Base-by-base conservation (phyloP, 2,888 invertebrate genomes). In the Microctonus brassicae region DNA sequence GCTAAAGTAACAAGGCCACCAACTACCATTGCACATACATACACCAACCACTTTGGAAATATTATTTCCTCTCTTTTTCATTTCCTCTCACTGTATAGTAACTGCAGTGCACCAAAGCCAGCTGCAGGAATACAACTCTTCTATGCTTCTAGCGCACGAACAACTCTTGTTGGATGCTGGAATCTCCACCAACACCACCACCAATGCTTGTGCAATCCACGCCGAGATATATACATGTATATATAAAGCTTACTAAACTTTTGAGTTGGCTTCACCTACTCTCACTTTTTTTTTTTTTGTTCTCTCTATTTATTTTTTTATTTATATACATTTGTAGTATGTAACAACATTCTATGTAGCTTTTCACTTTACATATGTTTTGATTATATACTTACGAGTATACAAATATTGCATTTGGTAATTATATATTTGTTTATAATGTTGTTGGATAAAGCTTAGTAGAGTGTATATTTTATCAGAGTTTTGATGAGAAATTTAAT, bases 41-140 rank as follows among this genome's bases (percentile, higher is more conserved):
- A 34, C 64, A 33, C 33, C 9, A 64, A 72, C 69, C 73, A 71
- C 77, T 75, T 69, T 72, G 76, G 71, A 75, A 76, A 77, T 76
- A 73, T 74, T 71, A 73, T 29, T 58, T 20, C 6, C 4, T n/a
- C 47, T 47, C 47, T 47, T 1, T 36, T 10, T 36, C 36, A 9
- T 1, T 36, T 10, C 10, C 10, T 47, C 17, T 1, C 17, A 17
- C 47, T 47, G 1, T 47, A 7, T 47, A 29, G 42, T 70, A 74
- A 76, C 77, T 77, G 77, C 77, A 77, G 72, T 77, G 77, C 77
- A 77, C 71, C 72, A 77, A 75, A 75, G 73, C 71, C 70, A 63
- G 58, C 70, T 64, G 69, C 17, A n/a, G 47, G 47, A 4, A 17
- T 47, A 17, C 17, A 47, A 17, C 17, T 4, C 47, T n/a, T n/a